phyloP scores from a whole-genome alignment of 2,113 vertebrate species.

The Zootoca vivipara region DNA sequence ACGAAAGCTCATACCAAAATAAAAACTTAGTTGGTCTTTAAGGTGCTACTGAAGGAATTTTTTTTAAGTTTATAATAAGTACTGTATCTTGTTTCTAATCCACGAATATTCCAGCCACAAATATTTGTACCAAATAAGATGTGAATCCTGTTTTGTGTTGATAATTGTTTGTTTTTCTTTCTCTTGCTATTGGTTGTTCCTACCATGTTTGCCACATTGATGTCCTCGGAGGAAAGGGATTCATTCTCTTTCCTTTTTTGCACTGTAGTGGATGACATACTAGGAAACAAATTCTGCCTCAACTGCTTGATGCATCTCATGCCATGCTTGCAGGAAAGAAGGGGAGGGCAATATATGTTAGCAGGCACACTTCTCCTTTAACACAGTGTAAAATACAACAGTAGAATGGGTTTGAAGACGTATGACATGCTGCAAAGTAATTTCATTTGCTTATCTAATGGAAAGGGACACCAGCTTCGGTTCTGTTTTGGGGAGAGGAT shows the following conservation, averaged over 20 bases:
- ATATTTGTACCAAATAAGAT: neutral
- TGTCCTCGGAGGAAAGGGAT: neutral
- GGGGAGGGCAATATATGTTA: neutral
- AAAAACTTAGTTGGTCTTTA: too few species aligned
- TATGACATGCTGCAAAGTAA: conserved; percentile 24
- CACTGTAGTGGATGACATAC: neutral
- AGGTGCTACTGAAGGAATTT: too few species aligned
- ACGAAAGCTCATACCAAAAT: too few species aligned
- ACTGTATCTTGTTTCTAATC: neutral
- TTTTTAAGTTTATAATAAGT: neutral
- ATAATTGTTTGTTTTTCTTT: neutral
- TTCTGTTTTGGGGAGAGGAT: conserved; percentile 11
- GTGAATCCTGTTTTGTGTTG: neutral
- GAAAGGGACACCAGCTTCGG: neutral
- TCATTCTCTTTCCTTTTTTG: neutral
- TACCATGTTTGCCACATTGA: too few species aligned
- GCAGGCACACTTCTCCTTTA: neutral
- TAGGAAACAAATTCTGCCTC: neutral
- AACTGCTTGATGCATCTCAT: neutral
- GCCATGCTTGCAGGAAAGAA: neutral
- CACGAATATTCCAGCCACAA: neutral
- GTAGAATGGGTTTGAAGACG: neutral
- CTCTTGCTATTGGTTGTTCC: neutral
- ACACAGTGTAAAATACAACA: neutral
- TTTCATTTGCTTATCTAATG: conserved; percentile 37